Base-by-base conservation (phyloP, 1,140 invertebrate species). In the Steinernema khuongi region DNA sequence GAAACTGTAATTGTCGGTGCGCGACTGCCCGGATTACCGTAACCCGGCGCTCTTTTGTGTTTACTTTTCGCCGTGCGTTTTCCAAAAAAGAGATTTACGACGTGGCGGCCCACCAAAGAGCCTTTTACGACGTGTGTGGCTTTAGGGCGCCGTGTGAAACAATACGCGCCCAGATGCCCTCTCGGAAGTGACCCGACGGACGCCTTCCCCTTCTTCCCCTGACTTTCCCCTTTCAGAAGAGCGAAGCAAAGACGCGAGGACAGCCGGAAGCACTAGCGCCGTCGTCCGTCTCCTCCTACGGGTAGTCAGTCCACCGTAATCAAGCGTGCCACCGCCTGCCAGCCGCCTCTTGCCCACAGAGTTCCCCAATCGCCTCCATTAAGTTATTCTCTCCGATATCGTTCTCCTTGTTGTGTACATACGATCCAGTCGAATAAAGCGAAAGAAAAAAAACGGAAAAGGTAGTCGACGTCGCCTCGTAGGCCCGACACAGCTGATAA, bases 121-220 rank as follows among this genome's bases (percentile, higher is more conserved):
- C 11, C 14, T 60, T 41, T 60, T 60, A 60, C 50, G 50, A 60
- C 50, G 50, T 26, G 50, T 60, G 50, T 60, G 50, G 50, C 50
- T 60, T 60, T 60, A 60, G 50, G 50, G 50, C 50, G 22, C 50
- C 50, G 50, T 60, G 50, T 60, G 50, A 60, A 60, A 60, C 50
- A 60, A 60, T 60, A 60, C 50, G 50, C 50, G 50, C 50, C 50
- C 50, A 60, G 50, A 60, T 60, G 50, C 50, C 50, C 26, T 60
- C 22, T 60, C 50, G 11, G 50, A 22, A 60, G 4, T 22, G 14
- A 7, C 50, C 7, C 4, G 7, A 22, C 50, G 50, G n/a, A 41
- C 7, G n/a, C 36, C 36, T n/a, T 41, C 7, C 7, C 7, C 36
- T 41, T n/a, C 36, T 11, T 41, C 36, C n/a, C 36, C 36, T 41